Conservation (phyloP, 1,140 invertebrate genomes). For the Bombyx mandarina region DNA sequence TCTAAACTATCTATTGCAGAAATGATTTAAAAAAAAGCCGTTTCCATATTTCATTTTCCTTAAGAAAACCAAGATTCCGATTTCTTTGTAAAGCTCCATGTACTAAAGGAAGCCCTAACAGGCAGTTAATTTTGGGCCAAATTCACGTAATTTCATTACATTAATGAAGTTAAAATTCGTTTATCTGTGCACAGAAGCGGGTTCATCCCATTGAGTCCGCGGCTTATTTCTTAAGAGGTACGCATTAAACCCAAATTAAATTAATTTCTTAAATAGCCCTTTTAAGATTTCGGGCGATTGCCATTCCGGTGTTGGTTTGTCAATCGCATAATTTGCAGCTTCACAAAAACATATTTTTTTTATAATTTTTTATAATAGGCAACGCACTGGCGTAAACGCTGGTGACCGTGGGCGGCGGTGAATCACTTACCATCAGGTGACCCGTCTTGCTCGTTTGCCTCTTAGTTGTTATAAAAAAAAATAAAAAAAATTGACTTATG, state of each 20-base stretch:
- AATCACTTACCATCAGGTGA: no score
- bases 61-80: constrained; percentile 14
- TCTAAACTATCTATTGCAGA: no score
- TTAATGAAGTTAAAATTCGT: constrained; percentile 46
- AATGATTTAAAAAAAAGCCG: constrained; percentile 2
- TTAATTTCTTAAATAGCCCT: constrained; percentile 6
- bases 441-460: no score
- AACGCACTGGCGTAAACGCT: no score
- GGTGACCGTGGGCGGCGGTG: no score
- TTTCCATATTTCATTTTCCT: constrained; percentile 19
- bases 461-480: no score
- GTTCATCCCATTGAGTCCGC: constrained; percentile 19
- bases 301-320: no score
- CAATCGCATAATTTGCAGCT: no score
- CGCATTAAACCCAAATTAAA: constrained; percentile 24
- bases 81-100: constrained; percentile 42
- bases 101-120: constrained; percentile 39
- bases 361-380: no score
- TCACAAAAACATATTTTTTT: no score
- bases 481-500: no score
- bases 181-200: constrained; percentile 30
- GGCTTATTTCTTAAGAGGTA: constrained; percentile 25
- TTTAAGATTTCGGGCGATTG: no score
- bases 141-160: constrained; percentile 53
- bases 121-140: constrained; percentile 45